These are phyloP conservation scores for Progne subis DNA, from an alignment of 2,113 vertebrate species.

Conservation along the genomic window DNA sequence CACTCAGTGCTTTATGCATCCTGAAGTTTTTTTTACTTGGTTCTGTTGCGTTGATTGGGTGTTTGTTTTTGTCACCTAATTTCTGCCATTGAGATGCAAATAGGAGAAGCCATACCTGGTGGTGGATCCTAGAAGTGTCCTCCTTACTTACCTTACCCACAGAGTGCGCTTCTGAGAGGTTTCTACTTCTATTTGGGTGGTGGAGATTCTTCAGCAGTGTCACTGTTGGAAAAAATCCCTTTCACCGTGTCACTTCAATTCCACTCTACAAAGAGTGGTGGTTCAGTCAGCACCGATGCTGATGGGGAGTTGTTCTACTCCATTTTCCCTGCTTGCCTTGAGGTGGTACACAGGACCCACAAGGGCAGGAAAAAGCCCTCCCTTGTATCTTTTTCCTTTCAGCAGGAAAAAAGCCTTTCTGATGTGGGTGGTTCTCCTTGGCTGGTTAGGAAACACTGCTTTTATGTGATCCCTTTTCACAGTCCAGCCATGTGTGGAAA, in stretches of 20 bases:
- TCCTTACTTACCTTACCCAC: background rate
- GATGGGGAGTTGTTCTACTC: background rate
- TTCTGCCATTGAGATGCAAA: background rate
- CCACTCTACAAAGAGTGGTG: background rate
- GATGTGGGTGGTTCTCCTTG: constrained; percentile 21
- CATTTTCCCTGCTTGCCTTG: background rate
- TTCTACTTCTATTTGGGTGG: background rate
- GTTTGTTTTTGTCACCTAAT: background rate
- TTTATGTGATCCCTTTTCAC: constrained; percentile 14
- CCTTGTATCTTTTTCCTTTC: background rate
- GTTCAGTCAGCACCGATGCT: background rate
- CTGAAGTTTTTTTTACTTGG: background rate
- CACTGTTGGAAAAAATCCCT: background rate
- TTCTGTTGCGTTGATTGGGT: background rate
- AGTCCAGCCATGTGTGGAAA: constrained; percentile 3
- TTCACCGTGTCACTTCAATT: background rate
- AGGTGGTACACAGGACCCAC: background rate
- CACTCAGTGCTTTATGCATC: background rate
- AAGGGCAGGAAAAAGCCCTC: background rate
- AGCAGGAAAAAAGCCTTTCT: background rate
- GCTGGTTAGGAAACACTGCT: constrained; percentile 16
- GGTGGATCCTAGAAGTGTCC: background rate
- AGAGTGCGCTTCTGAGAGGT: background rate
- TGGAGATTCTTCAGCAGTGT: background rate
- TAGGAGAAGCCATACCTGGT: background rate